Base-by-base conservation (phyloP, 2,888 invertebrate species). In the Eupithecia insigniata region DNA sequence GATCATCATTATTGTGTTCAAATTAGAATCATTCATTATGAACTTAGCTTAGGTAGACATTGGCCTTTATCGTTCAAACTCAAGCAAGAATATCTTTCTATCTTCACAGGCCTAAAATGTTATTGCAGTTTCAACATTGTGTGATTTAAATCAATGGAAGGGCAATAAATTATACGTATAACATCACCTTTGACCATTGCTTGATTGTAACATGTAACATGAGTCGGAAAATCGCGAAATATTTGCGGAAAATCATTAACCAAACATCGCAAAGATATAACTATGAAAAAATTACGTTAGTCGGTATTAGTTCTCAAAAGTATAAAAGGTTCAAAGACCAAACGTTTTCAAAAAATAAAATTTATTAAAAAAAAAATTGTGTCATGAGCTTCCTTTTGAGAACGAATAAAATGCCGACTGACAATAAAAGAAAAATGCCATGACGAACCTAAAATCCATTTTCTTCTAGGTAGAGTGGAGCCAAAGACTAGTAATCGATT, bases 61-160 rank as follows among this genome's bases (percentile, higher is more conserved):
- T 2, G 16, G 60, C 60, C 16, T 60, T 39, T 55, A 69, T 55
- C 18, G 61, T 58, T 28, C 64, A 67, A 67, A 46, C 55, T n/a
- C 36, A 66, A 26, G 51, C 66, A 69, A 72, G 30, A 30, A 66
- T 67, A 61, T 60, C 22, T 65, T 70, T n/a, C n/a, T n/a, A n/a
- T n/a, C n/a, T n/a, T 70, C 62, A 74, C 46, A 66, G 65, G 32
- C 70, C n/a, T 67, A 65, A 70, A 67, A 61, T 67, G 68, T 73
- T 73, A 71, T 70, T 67, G 58, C 70, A 71, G 70, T 36, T 64
- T 67, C 46, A 70, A 73, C 67, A 66, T n/a, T 67, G 73, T 67
- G 70, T 66, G 66, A 73, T 73, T 73, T 71, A 73, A 71, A 71
- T 71, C 66, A 70, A 66, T 71, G 68, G 67, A 70, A 61, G 26